Base-by-base conservation (phyloP, 2,888 invertebrate species). In the Trichopria drosophilae region DNA sequence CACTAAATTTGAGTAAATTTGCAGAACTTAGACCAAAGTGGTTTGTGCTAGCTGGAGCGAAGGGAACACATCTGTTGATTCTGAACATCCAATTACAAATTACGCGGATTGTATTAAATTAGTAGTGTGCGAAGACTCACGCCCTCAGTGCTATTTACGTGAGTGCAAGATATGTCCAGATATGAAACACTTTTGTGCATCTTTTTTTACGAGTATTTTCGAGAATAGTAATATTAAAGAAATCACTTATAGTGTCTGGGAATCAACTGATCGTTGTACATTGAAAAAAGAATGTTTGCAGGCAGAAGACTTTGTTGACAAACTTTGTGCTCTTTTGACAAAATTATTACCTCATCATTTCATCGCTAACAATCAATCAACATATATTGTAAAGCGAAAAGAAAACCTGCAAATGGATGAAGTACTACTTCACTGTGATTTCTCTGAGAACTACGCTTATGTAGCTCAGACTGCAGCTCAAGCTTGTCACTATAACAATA, bases 401-500 rank as follows among this genome's bases (percentile, higher is more conserved):
- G 23, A 40, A 6, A 44, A 44, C 23, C 23, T 44, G 19, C 12
- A 16, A 39, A 34, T 31, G 12, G 28, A 20, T 9, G 44, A 44
- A 39, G 44, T 51, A 34, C 24, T 51, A 31, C 16, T 51, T 6
- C 44, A 44, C 10, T 22, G 12, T 7, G 45, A 45, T 22, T 51
- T 51, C 40, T 19, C 39, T 7, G 39, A 47, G 32, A 47, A 47
- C 22, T 47, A 32, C 24, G 31, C 47, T 15, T 35, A 32, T 26
- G 34, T 51, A 19, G 39, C 28, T 16, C 51, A 45, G 36, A 49
- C 56, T 43, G 54, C 58, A 7, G 51, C 53, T 7, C 54, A 53
- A 22, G 40, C 42, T 10, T 59, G 58, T 28, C 58, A 57, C 46
- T 57, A 46, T 7, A 59, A 57, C 15, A 57, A 57, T 16, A 46